A percentile compares a stretch with the other conserved stretches of the same genome.
These are phyloP conservation scores for Chromobotia macracanthus DNA, from an alignment of 2,797 vertebrate genomes.

Conservation along the genomic window DNA sequence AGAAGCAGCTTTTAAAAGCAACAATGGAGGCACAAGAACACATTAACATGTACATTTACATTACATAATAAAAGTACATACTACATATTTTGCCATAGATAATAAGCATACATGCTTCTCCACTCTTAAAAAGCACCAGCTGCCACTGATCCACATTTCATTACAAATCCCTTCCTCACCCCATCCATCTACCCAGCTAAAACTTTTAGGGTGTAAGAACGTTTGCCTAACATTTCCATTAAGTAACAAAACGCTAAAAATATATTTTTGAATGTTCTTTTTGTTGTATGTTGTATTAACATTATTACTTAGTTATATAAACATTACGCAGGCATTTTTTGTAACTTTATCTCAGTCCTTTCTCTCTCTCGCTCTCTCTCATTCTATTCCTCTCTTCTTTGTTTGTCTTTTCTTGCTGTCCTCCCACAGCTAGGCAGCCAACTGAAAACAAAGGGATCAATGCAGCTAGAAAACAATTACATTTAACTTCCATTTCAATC, in stretches of 20 bases:
- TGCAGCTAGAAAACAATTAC: slow-evolving; percentile 68
- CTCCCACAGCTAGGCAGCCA: slow-evolving; percentile 50
- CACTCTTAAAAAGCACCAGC: not conserved
- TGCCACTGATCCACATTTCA: slow-evolving; percentile 7
- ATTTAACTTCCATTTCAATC: slow-evolving; percentile 65
- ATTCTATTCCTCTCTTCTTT: slow-evolving; percentile 19
- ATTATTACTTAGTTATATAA: too few species aligned
- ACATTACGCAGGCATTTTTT: not conserved
- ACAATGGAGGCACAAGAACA: not conserved
- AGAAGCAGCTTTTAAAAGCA: not conserved
- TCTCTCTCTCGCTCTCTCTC: not conserved
- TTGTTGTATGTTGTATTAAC: too few species aligned
- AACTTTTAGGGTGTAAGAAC: too few species aligned
- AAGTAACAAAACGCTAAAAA: too few species aligned
- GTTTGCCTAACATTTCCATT: too few species aligned
- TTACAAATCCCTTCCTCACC: slow-evolving; percentile 15
- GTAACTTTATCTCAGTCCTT: not conserved
- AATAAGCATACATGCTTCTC: not conserved
- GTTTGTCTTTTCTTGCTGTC: slow-evolving; percentile 36
- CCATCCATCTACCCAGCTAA: too few species aligned
- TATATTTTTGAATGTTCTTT: too few species aligned
- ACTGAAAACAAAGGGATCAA: slow-evolving; percentile 61
- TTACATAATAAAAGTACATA: not conserved
- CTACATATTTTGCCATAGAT: not conserved
- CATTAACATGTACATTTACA: too few species aligned